These are phyloP conservation scores for Heliornis fulica DNA, from an alignment of 2,113 vertebrate species.

Conservation along the genomic window DNA sequence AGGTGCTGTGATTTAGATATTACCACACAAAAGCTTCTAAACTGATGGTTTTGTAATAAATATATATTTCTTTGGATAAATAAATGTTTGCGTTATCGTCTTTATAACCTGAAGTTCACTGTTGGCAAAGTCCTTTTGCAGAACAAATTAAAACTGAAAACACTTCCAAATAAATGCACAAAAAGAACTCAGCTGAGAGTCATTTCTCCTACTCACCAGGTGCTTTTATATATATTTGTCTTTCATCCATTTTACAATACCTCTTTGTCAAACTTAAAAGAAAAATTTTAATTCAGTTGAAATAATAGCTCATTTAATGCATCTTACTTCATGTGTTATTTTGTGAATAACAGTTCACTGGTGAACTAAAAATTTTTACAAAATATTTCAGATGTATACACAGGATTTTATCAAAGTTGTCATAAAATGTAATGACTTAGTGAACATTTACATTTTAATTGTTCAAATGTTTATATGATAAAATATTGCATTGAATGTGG, in stretches of 20 bases:
- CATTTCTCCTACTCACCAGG: neutral
- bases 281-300: neutral
- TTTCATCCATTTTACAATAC: neutral
- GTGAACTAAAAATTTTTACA: neutral
- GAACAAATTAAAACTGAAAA: neutral
- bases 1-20: neutral
- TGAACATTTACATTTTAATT: neutral
- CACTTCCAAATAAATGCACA: neutral
- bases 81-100: neutral
- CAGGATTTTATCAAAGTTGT: neutral
- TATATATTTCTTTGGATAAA: neutral
- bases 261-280: neutral
- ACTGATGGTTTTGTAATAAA: rapidly evolving
- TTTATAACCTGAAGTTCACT: neutral
- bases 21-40: neutral
- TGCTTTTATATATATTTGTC: neutral
- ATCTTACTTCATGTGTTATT: neutral
- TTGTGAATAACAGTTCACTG: neutral
- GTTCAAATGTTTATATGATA: neutral
- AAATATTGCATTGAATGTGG: neutral
- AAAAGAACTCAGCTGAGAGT: neutral
- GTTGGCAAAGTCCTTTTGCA: neutral
- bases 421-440: neutral
- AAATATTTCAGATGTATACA: neutral
- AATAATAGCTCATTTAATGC: neutral